These are phyloP conservation scores for Indicator indicator DNA, from an alignment of 2,113 vertebrate species.

Conservation along the genomic window DNA sequence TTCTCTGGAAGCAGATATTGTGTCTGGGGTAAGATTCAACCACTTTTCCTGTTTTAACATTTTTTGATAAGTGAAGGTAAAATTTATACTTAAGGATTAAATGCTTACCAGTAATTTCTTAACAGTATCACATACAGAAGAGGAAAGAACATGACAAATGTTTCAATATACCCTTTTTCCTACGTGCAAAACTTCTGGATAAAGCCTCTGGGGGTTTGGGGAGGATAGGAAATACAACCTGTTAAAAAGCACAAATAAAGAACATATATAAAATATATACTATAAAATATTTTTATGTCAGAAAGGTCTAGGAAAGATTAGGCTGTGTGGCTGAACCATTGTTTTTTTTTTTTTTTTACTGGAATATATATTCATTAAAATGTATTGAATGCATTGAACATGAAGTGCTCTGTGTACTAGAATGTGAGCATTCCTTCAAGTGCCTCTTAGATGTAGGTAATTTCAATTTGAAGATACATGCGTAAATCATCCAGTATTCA, in stretches of 20 bases:
- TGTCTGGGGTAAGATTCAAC: not conserved
- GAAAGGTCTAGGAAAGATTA: not conserved
- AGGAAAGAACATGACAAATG: not conserved
- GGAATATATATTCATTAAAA: not conserved
- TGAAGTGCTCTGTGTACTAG: not conserved
- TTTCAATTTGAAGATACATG: not conserved
- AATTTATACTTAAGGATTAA: not conserved
- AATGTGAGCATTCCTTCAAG: not conserved
- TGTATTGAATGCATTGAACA: not conserved
- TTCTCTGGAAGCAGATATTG: not conserved
- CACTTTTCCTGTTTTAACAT: not conserved
- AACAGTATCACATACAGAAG: not conserved
- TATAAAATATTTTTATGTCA: not conserved
- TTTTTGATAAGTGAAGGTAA: not conserved
- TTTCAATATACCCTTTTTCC: not conserved
- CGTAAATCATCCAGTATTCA: not conserved
- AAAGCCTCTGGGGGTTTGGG: not conserved
- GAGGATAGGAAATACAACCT: not conserved
- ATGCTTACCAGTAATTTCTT: not conserved
- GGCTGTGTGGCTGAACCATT: no score
- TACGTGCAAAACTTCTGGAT: not conserved
- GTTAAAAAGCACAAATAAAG: not conserved
- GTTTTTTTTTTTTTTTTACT: not conserved
- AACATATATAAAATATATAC: not conserved
- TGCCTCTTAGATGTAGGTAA: not conserved